Evolutionary conservation across 1,140 invertebrate species (phyloP).

Genomic region (Macrobrachium rosenbergii): DNA sequence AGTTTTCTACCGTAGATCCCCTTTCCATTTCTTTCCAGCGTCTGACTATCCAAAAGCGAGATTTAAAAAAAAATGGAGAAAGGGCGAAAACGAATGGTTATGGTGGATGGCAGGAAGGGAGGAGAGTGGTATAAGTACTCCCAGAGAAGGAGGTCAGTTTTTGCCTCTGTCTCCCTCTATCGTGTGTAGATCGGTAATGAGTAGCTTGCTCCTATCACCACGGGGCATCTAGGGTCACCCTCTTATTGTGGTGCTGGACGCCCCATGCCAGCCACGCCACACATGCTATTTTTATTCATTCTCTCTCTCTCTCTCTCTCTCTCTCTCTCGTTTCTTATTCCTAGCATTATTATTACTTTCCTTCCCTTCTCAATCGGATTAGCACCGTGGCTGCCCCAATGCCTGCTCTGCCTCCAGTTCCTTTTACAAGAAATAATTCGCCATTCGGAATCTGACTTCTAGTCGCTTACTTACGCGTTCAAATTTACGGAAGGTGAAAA

Average conservation of each 20-base stretch:
- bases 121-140: not conserved
- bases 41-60: no score
- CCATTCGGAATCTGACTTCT: not conserved
- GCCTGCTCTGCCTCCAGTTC: not conserved
- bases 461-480: no score
- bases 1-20: no score
- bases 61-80: not conserved
- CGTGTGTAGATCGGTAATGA: slow-evolving; percentile 56
- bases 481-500: no score
- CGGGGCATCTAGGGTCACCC: slow-evolving; percentile 46
- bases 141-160: slow-evolving; percentile 37
- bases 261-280: not conserved
- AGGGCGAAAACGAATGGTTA: not conserved
- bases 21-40: no score
- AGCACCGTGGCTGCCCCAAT: not conserved
- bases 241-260: slow-evolving; percentile 31
- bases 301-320: slow-evolving; percentile 7
- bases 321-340: not conserved
- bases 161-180: slow-evolving; percentile 29
- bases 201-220: slow-evolving; percentile 47
- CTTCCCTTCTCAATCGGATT: not conserved
- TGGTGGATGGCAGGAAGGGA: slow-evolving; percentile 10
- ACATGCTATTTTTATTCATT: slow-evolving; percentile 2
- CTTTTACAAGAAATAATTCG: not conserved
- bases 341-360: not conserved